Percentiles rank a stretch among this genome's conserved stretches.
These are phyloP conservation scores for Synergus umbraculus DNA, from an alignment of 2,888 invertebrate species.

Conservation along the genomic window DNA sequence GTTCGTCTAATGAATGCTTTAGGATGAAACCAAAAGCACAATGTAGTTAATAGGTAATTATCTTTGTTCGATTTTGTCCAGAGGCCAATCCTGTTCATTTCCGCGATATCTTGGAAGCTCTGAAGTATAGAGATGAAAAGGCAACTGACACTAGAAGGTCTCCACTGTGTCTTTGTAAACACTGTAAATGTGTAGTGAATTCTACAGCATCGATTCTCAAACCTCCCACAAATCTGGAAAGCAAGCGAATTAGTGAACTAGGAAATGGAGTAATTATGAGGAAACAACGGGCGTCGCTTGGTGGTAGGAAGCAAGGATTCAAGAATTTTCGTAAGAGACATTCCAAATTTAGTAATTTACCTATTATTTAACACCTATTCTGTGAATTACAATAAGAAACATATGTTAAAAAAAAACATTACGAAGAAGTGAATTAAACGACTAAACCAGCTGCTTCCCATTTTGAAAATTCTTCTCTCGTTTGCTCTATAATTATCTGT, in stretches of 20 bases:
- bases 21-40: slow-evolving; percentile 55
- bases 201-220: slow-evolving; percentile 32
- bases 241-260: slow-evolving; percentile 58
- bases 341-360: background rate
- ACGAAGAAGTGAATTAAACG: background rate
- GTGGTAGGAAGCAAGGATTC: slow-evolving; percentile 69
- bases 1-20: slow-evolving; percentile 50
- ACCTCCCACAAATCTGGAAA: slow-evolving; percentile 42
- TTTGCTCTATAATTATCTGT: background rate
- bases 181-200: slow-evolving; percentile 15
- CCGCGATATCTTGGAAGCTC: slow-evolving; percentile 72
- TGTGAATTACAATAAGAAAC: background rate
- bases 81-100: slow-evolving; percentile 74
- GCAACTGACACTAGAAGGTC: slow-evolving; percentile 3
- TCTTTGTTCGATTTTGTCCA: slow-evolving; percentile 69
- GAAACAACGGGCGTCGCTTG: slow-evolving; percentile 75
- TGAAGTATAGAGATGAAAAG: slow-evolving; percentile 34
- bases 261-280: slow-evolving; percentile 76
- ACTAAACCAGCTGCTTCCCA: background rate
- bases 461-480: background rate
- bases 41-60: slow-evolving; percentile 74
- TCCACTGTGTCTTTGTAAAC: background rate
- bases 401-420: background rate
- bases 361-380: too few relatives aligned
- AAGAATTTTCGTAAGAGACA: slow-evolving; percentile 49